These are phyloP conservation scores for Spialia ferax DNA, from an alignment of 2,888 invertebrate genomes.

Conservation along the genomic window DNA sequence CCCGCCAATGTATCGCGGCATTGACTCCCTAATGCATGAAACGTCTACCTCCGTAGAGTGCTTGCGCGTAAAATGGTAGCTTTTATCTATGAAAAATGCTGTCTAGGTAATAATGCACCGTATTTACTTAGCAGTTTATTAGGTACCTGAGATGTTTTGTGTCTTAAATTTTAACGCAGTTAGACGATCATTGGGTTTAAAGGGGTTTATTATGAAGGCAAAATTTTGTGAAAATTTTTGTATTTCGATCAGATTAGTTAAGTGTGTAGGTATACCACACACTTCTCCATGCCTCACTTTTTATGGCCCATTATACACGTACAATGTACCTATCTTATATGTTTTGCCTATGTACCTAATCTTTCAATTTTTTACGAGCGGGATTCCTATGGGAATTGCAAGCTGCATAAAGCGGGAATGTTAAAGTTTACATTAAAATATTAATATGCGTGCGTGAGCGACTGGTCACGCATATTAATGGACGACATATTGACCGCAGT, in stretches of 20 bases:
- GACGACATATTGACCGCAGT: conserved; percentile 17
- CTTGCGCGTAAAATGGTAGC: conserved; percentile 66
- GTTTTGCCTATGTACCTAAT: neutral
- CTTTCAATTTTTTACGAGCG: neutral
- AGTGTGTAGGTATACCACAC: no score
- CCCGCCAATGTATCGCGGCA: conserved; percentile 68
- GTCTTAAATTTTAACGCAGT: conserved; percentile 29
- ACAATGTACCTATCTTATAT: neutral
- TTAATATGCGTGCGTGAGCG: conserved; percentile 19
- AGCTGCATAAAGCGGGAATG: conserved; percentile 2
- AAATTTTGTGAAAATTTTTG: neutral
- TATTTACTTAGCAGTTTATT: conserved; percentile 38
- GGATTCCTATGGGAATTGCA: conserved; percentile 10
- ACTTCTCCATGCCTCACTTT: no score
- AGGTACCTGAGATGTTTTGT: conserved; percentile 29
- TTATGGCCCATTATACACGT: no score
- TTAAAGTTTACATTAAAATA: conserved; percentile 24
- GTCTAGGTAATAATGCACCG: conserved; percentile 42
- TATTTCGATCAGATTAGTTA: no score
- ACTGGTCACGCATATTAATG: conserved; percentile 26
- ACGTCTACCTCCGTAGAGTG: conserved; percentile 66
- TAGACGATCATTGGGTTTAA: conserved; percentile 10
- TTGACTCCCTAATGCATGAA: conserved; percentile 76
- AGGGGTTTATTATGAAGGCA: conserved; percentile 11
- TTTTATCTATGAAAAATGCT: conserved; percentile 64